These are phyloP conservation scores for Onchidella celtica DNA, from an alignment of 2,888 invertebrate species.

Conservation along the genomic window DNA sequence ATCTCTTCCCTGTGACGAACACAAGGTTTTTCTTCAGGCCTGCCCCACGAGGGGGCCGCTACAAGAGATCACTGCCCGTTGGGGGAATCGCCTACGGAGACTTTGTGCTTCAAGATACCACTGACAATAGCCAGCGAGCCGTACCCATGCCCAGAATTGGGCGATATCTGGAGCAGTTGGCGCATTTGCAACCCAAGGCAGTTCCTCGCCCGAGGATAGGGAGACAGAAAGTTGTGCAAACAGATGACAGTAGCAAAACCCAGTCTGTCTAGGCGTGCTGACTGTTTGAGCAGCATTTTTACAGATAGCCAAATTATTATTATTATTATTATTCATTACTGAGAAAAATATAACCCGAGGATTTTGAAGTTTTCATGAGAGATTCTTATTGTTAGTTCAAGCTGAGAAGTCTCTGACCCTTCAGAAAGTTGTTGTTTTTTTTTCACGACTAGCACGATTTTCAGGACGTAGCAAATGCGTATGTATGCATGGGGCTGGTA, in stretches of 20 bases:
- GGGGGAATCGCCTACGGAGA: constrained; percentile 19
- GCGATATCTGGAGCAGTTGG: neutral
- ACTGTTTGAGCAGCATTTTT: neutral
- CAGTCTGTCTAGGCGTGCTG: neutral
- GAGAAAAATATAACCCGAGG: too few relatives aligned
- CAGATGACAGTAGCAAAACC: neutral
- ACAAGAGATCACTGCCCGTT: constrained; percentile 18
- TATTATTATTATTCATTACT: too few relatives aligned
- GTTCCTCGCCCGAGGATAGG: constrained; percentile 39
- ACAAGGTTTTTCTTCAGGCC: constrained; percentile 27
- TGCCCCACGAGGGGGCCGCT: constrained; percentile 42
- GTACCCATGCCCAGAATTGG: constrained; percentile 13
- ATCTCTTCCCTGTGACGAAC: constrained; percentile 15
- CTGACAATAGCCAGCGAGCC: neutral
- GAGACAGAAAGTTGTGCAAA: neutral
- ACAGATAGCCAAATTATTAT: too few relatives aligned
- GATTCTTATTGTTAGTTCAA: too few relatives aligned
- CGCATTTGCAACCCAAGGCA: constrained; percentile 23
- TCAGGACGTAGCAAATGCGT: too few relatives aligned
- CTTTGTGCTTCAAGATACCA: neutral
- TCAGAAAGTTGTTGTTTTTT: too few relatives aligned
- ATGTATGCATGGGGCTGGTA: too few relatives aligned
- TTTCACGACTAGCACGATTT: too few relatives aligned
- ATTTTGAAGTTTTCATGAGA: too few relatives aligned
- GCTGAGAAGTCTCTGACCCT: too few relatives aligned